Evolutionary conservation across 2,113 vertebrate species (phyloP), one percentile per base, ranked within the genome.

Genomic region (Pyxicephalus adspersus): DNA sequence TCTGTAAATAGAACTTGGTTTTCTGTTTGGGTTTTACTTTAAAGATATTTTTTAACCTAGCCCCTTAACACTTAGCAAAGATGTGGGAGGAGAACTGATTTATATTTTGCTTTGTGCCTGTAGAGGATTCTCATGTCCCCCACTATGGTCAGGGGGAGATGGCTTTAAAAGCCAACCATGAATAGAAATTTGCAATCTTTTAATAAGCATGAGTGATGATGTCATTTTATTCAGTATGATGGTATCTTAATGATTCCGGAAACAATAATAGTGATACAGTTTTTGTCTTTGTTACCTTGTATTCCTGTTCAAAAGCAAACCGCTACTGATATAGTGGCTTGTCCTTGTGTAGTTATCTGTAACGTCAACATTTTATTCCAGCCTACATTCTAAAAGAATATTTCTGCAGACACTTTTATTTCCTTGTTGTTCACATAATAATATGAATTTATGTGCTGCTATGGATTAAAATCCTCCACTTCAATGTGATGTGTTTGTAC

Each of bases 401-500:
- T 79, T 68, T 68, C 22, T 17, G 45, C 5, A 45, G 64, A 78
- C 76, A 67, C 57, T 67, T 78, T 52, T 67, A 78, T 78, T 58
- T 38, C 20, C 58, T 51, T 78, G 15, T 54, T 61, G 31, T 22
- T 51, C 75, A 50, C 58, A 64, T 64, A 51, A 58, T 54, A 77
- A 29, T 11, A 54, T 28, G 29, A 22, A 67, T 78, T 78, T 67
- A 78, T 67, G 20, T 13, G 3, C 58, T 55, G 28, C 38, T 3
- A 26, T 45, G 68, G 64, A 52, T 18, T 67, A 45, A 25, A 26
- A 34, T 68, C 7, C 5, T 68, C 22, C 17, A 22, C 17, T 20
- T 29, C 76, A 45, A 67, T 79, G 22, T 67, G 76, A 78, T 57
- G 64, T 77, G 76, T 79, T 79, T 68, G 54, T 79, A 68, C 57